Evolutionary conservation across 2,113 vertebrate genomes (phyloP).

Genomic region (Carassius auratus): DNA sequence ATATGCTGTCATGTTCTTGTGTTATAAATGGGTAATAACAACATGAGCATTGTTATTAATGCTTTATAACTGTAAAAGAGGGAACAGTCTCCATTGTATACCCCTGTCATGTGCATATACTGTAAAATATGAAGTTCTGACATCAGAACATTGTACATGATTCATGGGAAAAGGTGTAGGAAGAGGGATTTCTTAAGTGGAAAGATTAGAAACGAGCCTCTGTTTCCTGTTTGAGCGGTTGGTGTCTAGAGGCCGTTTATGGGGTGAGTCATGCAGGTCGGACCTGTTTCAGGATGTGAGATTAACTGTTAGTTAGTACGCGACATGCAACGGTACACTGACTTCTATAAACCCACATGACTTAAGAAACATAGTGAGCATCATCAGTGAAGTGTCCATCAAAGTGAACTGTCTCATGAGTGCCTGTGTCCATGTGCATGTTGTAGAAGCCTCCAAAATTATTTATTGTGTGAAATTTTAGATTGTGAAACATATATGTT

Average conservation of each 20-base stretch:
- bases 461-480: neutral
- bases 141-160: neutral
- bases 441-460: neutral
- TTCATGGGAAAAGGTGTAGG: neutral
- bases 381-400: neutral
- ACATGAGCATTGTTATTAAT: neutral
- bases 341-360: neutral
- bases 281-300: constrained; percentile 33
- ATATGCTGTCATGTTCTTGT: neutral
- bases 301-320: constrained; percentile 22
- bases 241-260: constrained; percentile 2
- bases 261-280: constrained; percentile 27
- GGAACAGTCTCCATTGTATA: neutral
- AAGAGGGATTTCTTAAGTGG: neutral
- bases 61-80: neutral
- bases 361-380: neutral
- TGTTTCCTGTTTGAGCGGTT: constrained; percentile 22
- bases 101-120: neutral
- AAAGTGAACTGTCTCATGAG: neutral
- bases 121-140: neutral
- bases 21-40: constrained; percentile 23
- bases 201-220: neutral
- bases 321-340: neutral
- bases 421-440: neutral
- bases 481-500: neutral